Conservation (phyloP, 2,113 vertebrate genomes). For the Tympanuchus pallidicinctus region DNA sequence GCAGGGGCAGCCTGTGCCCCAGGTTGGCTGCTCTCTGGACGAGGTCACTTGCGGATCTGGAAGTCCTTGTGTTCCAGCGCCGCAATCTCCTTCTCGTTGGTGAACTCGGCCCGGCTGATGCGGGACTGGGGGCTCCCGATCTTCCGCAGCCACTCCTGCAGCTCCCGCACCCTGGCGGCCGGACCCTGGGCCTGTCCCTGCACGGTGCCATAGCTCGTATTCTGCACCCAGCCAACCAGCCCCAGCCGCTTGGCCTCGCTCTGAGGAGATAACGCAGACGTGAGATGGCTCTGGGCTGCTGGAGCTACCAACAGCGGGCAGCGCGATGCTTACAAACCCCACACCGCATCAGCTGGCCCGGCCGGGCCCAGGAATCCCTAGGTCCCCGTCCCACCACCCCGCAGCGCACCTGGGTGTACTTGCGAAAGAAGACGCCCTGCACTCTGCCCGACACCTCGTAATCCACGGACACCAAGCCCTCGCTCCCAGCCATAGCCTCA, state of each 20-base stretch:
- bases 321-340: too few relatives aligned
- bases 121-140: slow-evolving; percentile 90
- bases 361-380: too few relatives aligned
- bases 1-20: accelerated
- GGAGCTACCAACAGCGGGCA: neutral
- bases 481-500: slow-evolving; percentile 81
- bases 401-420: slow-evolving; percentile 89
- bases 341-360: too few relatives aligned
- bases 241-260: slow-evolving; percentile 87
- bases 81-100: slow-evolving; percentile 83
- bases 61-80: slow-evolving; percentile 85
- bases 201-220: slow-evolving; percentile 87
- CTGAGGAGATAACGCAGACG: slow-evolving; percentile 68
- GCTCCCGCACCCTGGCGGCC: slow-evolving; percentile 77
- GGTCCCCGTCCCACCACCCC: neutral
- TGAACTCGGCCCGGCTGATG: slow-evolving; percentile 87
- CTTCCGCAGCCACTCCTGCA: slow-evolving; percentile 90
- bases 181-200: slow-evolving; percentile 90
- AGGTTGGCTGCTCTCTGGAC: neutral
- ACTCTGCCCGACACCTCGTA: slow-evolving; percentile 92
- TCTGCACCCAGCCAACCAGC: slow-evolving; percentile 94
- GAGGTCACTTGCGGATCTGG: slow-evolving; percentile 79
- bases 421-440: slow-evolving; percentile 95
- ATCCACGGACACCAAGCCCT: slow-evolving; percentile 87
- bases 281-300: neutral